Base-by-base conservation (phyloP, 2,888 invertebrate species). In the Allygus modestus region DNA sequence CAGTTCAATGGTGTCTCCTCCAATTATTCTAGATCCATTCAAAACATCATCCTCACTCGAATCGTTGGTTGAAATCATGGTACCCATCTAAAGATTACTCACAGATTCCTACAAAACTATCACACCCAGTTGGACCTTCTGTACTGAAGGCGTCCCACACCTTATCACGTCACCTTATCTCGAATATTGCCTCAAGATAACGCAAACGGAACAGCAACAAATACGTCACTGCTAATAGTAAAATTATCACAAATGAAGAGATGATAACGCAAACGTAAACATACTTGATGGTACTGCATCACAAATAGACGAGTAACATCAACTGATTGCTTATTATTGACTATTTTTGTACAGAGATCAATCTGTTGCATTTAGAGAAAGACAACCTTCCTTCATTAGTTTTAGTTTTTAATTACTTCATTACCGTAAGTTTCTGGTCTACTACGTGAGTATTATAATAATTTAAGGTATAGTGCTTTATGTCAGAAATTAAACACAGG, bases 161-260 rank as follows among this genome's bases (percentile, higher is more conserved):
- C 41, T 41, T 71, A 71, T 71, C 71, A 41, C 23, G 7, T 7
- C 12, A 71, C 41, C 37, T 71, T 71, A 71, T 71, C 71, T 71
- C 9, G n/a, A 71, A 33, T 71, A 71, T 71, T 71, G 71, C 41
- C 71, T 41, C 41, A 71, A 71, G 71, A 71, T 71, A 71, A 12
- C 15, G 20, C 26, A 65, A 28, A 65, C 28, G 31, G 28, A 65
- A 65, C 28, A 65, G 28, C 28, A 26, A 31, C 65, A 65, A 65
- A 58, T 58, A 65, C 65, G 65, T 65, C 65, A 65, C 65, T 7
- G 65, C 31, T 65, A 12, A 65, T 65, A 65, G 65, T 65, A 65
- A 65, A 65, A 65, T 65, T 28, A 28, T 65, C 65, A 54, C 7
- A 28, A 65, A 2, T 26, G 65, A 58, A 23, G 23, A 58, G 58